Percentiles rank a stretch among this genome's conserved stretches.
phyloP scores from a whole-genome alignment of 2,888 invertebrate species.

The Machimus rusticus region DNA sequence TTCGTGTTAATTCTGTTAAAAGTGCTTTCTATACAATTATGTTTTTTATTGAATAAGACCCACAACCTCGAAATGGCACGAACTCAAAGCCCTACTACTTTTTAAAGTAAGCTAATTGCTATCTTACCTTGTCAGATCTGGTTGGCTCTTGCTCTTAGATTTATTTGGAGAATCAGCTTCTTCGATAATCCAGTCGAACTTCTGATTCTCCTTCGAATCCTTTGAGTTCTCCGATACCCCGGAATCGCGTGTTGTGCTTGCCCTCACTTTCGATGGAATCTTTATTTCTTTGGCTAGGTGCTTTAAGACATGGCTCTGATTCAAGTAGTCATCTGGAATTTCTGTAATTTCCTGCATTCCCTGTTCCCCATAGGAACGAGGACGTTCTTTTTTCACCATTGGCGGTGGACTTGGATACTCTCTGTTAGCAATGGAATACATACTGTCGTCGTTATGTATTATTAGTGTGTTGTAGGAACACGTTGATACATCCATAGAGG shows the following conservation, averaged over 20 bases:
- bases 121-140: slow-evolving; percentile 50
- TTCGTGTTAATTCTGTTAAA: slow-evolving; percentile 45
- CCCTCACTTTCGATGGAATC: slow-evolving; percentile 51
- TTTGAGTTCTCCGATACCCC: slow-evolving; percentile 51
- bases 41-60: no score
- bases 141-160: slow-evolving; percentile 51
- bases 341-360: slow-evolving; percentile 77
- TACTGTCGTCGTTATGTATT: slow-evolving; percentile 72
- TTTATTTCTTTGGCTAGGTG: slow-evolving; percentile 81
- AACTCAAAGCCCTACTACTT: background rate
- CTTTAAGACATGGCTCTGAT: slow-evolving; percentile 82
- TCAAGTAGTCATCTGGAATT: slow-evolving; percentile 84
- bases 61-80: no score
- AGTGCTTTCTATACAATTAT: background rate
- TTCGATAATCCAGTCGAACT: slow-evolving; percentile 48
- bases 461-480: slow-evolving; percentile 85
- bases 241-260: slow-evolving; percentile 49
- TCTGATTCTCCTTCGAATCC: slow-evolving; percentile 49
- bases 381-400: slow-evolving; percentile 49
- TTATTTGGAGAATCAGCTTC: slow-evolving; percentile 46
- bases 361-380: slow-evolving; percentile 50
- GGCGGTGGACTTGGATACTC: slow-evolving; percentile 47
- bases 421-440: slow-evolving; percentile 47
- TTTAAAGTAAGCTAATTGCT: background rate
- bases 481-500: slow-evolving; percentile 76